Conservation (phyloP, 2,888 invertebrate genomes). For the Philhelius pedissequus region DNA sequence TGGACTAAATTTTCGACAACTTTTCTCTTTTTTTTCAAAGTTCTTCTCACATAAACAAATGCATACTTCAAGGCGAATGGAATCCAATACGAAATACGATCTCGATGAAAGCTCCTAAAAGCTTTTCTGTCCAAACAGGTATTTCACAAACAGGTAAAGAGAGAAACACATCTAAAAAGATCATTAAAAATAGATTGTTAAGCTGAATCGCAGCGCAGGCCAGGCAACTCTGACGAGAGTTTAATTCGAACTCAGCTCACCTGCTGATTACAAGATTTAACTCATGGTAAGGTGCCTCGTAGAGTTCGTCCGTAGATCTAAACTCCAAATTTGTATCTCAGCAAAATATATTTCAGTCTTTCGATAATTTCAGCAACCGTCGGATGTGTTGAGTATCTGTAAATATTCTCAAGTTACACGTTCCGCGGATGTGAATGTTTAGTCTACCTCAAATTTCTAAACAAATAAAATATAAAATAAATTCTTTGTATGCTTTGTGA, state of each 20-base stretch:
- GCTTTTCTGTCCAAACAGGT: not conserved
- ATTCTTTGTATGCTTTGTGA: not conserved
- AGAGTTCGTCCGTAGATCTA: no score
- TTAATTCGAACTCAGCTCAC: constrained; percentile 40
- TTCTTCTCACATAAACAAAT: not conserved
- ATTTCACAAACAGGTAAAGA: constrained; percentile 6
- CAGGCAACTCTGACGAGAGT: constrained; percentile 50
- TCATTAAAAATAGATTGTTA: constrained; percentile 28
- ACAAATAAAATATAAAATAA: not conserved
- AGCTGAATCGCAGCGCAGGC: constrained; percentile 58
- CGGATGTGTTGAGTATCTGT: constrained; percentile 50
- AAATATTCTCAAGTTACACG: not conserved
- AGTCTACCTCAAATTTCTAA: constrained; percentile 19
- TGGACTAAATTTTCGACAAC: no score
- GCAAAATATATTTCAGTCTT: constrained; percentile 32
- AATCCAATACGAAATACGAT: not conserved
- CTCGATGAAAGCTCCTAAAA: not conserved
- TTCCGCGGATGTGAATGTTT: constrained; percentile 37
- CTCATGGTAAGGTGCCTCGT: constrained; percentile 11
- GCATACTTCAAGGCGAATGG: not conserved
- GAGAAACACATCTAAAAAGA: not conserved
- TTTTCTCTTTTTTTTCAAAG: no score
- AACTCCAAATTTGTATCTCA: constrained; percentile 39
- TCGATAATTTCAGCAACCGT: constrained; percentile 52
- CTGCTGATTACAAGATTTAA: constrained; percentile 20